Percentiles rank a stretch among this genome's conserved stretches.
Evolutionary conservation across 2,797 vertebrate genomes (phyloP).

Genomic region (Sebastes goodei): DNA sequence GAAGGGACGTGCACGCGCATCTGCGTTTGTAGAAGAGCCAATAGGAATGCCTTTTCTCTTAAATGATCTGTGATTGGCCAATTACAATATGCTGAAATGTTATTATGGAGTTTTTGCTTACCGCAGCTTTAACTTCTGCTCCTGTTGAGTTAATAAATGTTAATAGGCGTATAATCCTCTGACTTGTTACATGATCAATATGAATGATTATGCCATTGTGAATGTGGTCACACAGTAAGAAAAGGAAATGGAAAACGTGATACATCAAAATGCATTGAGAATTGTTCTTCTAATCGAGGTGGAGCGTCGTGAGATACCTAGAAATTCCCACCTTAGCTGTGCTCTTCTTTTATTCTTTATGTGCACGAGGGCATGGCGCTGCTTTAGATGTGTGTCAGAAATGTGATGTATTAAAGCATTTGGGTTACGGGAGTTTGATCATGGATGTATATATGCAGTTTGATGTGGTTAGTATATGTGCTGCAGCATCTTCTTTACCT

Average conservation of each 20-base stretch:
- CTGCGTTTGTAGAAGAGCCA: background rate
- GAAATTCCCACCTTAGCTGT: background rate
- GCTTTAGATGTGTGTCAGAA: slow-evolving; percentile 11
- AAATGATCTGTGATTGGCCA: background rate
- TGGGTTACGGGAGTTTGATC: slow-evolving; percentile 34
- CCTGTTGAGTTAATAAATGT: background rate
- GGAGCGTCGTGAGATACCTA: background rate
- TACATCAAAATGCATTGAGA: background rate
- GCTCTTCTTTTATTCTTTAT: slow-evolving; percentile 1
- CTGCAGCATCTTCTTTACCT: slow-evolving; percentile 7
- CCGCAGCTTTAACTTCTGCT: background rate
- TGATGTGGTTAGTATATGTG: slow-evolving; percentile 36
- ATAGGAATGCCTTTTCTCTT: background rate
- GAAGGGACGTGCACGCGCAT: background rate
- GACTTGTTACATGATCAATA: background rate
- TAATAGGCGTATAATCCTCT: background rate
- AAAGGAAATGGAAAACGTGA: background rate
- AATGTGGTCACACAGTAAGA: background rate
- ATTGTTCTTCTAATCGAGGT: background rate
- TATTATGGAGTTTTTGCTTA: background rate
- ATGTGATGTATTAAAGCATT: slow-evolving; percentile 13
- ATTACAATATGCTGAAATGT: background rate
- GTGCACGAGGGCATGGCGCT: background rate
- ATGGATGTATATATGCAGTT: slow-evolving; percentile 52
- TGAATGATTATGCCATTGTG: background rate